phyloP scores from a whole-genome alignment of 2,888 invertebrate genomes.

The Ochlodes sylvanus region DNA sequence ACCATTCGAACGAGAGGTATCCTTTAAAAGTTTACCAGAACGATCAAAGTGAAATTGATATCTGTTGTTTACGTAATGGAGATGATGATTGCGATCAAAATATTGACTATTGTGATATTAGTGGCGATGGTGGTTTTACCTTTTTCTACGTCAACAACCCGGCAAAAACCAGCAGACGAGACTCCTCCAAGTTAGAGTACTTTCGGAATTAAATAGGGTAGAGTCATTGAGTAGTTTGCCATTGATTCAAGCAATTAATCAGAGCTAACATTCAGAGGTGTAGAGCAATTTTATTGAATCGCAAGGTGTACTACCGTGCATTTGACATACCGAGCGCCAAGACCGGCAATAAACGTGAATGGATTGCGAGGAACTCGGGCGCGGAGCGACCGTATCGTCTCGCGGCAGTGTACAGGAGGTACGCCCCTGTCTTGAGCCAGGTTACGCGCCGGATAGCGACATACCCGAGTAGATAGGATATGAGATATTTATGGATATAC shows the following conservation, averaged over 20 bases:
- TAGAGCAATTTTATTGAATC: constrained; percentile 21
- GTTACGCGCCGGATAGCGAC: constrained; percentile 17
- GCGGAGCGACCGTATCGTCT: constrained; percentile 21
- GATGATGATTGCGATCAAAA: no score
- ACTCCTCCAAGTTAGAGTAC: no score
- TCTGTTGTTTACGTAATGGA: no score
- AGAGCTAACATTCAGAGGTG: constrained; percentile 5
- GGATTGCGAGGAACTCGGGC: constrained; percentile 21
- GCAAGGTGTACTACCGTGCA: constrained; percentile 20
- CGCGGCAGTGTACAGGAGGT: background rate
- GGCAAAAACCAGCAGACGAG: no score
- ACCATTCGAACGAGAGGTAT: background rate
- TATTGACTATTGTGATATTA: no score
- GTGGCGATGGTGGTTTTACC: background rate
- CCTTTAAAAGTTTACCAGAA: background rate
- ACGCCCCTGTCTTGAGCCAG: constrained; percentile 13
- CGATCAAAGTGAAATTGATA: background rate
- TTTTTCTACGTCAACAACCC: background rate
- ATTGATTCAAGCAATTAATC: no score
- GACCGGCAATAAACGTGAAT: constrained; percentile 28
- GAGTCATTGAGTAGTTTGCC: no score
- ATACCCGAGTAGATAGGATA: constrained; percentile 2
- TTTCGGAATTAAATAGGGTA: no score
- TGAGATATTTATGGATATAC: constrained; percentile 11
- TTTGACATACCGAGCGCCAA: constrained; percentile 19